These are phyloP conservation scores for Rhombomys opimus DNA, from an alignment of 2,113 vertebrate genomes.

Conservation along the genomic window DNA sequence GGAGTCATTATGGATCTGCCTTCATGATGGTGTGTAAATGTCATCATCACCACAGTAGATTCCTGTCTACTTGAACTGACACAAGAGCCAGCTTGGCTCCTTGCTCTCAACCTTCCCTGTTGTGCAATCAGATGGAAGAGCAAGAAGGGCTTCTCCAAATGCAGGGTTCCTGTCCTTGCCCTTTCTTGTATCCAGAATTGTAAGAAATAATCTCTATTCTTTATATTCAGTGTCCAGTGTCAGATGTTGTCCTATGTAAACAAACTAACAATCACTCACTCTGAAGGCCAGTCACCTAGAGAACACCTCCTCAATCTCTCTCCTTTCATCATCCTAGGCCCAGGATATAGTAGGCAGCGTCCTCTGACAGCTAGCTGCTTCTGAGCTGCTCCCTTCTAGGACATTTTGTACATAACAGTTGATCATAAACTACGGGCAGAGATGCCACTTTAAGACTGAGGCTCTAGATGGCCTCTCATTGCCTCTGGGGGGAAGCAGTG, in stretches of 20 bases:
- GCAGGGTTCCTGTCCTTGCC: no score
- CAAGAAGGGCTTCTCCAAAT: neutral
- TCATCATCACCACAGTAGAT: neutral
- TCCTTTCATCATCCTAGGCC: neutral
- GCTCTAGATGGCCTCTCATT: neutral
- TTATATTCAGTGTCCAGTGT: neutral
- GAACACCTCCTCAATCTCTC: neutral
- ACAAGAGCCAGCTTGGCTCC: neutral
- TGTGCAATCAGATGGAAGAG: neutral
- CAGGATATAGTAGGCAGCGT: neutral
- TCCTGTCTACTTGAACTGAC: no score
- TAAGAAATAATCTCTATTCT: neutral
- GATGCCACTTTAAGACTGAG: neutral
- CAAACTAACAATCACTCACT: neutral
- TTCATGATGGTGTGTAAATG: neutral
- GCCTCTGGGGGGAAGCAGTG: neutral
- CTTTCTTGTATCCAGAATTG: neutral
- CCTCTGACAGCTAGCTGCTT: neutral
- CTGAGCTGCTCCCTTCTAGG: rapidly evolving
- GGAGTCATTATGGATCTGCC: neutral
- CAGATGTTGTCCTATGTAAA: neutral
- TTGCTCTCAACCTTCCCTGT: neutral
- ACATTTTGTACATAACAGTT: neutral
- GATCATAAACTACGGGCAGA: neutral
- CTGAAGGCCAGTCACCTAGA: neutral